Conservation (phyloP, 2,888 invertebrate species). For the Aricia artaxerxes region DNA sequence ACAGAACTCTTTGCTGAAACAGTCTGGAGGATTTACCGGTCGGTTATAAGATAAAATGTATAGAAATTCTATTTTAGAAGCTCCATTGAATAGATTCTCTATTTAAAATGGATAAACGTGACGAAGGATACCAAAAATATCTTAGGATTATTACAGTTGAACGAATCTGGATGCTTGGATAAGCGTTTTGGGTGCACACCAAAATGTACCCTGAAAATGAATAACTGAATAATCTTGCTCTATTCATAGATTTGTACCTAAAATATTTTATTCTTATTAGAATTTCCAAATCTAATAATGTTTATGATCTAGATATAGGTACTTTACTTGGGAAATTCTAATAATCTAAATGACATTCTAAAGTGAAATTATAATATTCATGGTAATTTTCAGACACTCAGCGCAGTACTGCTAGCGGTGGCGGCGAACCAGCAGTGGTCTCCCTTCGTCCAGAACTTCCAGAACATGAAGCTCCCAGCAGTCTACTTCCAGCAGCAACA, state of each 20-base stretch:
- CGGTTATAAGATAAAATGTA: neutral
- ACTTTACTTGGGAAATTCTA: neutral
- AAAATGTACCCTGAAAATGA: neutral
- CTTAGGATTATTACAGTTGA: neutral
- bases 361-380: no score
- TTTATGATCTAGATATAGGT: no score
- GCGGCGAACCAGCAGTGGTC: constrained; percentile 20
- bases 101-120: constrained; percentile 10
- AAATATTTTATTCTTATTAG: no score
- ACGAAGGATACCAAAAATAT: neutral
- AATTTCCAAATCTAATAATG: no score
- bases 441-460: neutral
- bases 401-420: neutral
- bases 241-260: neutral
- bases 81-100: neutral
- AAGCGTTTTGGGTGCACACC: neutral
- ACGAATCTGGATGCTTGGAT: neutral
- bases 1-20: constrained; percentile 11
- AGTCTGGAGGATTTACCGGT: neutral
- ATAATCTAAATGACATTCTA: neutral
- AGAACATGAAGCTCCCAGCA: constrained; percentile 43
- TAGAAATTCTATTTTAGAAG: constrained; percentile 7
- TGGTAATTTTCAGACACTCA: neutral
- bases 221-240: neutral
- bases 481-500: constrained; percentile 47